phyloP scores from a whole-genome alignment of 2,888 invertebrate genomes.

The Epistrophe grossulariae region DNA sequence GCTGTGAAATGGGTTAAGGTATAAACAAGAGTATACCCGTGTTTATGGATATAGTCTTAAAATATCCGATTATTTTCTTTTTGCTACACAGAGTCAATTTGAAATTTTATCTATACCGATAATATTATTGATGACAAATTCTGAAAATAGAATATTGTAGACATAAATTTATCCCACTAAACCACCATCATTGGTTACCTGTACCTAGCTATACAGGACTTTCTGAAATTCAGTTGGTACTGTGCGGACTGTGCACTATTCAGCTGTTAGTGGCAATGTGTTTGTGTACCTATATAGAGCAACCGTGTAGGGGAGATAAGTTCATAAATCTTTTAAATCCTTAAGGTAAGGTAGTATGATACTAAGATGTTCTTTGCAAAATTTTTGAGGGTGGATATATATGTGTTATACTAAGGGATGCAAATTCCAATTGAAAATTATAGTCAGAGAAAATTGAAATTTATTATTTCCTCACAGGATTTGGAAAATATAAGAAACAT shows the following conservation, averaged over 20 bases:
- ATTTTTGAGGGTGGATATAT: background rate
- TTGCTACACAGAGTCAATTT: too few species aligned
- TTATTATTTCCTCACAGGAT: constrained; percentile 39
- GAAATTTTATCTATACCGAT: background rate
- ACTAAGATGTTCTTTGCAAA: background rate
- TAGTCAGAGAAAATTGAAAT: constrained; percentile 63
- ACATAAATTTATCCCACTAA: background rate
- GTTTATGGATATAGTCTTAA: too few species aligned
- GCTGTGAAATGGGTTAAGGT: too few species aligned
- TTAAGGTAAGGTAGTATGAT: background rate
- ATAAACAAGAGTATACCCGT: too few species aligned
- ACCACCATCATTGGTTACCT: background rate
- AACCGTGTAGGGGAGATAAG: background rate
- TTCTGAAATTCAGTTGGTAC: background rate
- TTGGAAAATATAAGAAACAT: background rate
- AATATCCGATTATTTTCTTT: too few species aligned
- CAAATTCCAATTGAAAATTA: constrained; percentile 37
- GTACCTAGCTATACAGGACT: background rate
- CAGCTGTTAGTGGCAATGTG: background rate
- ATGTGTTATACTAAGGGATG: background rate
- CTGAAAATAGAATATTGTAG: background rate
- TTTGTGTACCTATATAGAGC: background rate
- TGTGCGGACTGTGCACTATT: too few species aligned
- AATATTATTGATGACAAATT: background rate
- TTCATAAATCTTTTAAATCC: constrained; percentile 1